Conservation (phyloP, 2,888 invertebrate species). For the Drosophila eohydei region DNA sequence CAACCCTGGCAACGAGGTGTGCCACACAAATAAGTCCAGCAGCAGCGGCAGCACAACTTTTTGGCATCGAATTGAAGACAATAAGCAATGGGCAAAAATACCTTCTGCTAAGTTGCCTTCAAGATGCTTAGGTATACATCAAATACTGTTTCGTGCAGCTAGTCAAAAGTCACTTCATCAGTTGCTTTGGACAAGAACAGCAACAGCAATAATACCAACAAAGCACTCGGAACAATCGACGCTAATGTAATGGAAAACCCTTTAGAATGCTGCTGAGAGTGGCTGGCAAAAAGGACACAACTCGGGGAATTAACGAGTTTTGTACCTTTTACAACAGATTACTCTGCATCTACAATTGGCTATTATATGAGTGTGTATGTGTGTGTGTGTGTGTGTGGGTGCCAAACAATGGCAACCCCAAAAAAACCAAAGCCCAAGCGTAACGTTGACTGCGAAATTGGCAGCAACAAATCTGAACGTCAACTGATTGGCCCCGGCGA, state of each 20-base stretch:
- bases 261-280: slow-evolving; percentile 45
- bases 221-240: slow-evolving; percentile 44
- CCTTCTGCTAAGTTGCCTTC: slow-evolving; percentile 6
- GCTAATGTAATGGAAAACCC: slow-evolving; percentile 63
- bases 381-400: neutral
- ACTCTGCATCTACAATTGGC: slow-evolving; percentile 55
- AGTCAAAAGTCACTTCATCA: slow-evolving; percentile 47
- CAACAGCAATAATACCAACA: slow-evolving; percentile 3
- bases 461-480: slow-evolving; percentile 29
- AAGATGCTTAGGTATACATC: slow-evolving; percentile 11
- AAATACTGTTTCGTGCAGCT: slow-evolving; percentile 4
- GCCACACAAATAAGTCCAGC: neutral
- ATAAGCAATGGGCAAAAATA: slow-evolving; percentile 29
- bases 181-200: slow-evolving; percentile 23
- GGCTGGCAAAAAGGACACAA: slow-evolving; percentile 37
- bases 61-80: slow-evolving; percentile 26
- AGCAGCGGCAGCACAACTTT: slow-evolving; percentile 21
- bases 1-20: slow-evolving; percentile 2
- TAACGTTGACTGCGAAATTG: slow-evolving; percentile 22
- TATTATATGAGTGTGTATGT: neutral
- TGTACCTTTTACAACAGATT: slow-evolving; percentile 76
- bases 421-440: slow-evolving; percentile 13
- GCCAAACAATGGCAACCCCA: slow-evolving; percentile 36
- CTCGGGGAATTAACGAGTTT: slow-evolving; percentile 50
- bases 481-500: slow-evolving; percentile 62